phyloP scores from a whole-genome alignment of 2,113 vertebrate genomes.

The Perca schrenkii region DNA sequence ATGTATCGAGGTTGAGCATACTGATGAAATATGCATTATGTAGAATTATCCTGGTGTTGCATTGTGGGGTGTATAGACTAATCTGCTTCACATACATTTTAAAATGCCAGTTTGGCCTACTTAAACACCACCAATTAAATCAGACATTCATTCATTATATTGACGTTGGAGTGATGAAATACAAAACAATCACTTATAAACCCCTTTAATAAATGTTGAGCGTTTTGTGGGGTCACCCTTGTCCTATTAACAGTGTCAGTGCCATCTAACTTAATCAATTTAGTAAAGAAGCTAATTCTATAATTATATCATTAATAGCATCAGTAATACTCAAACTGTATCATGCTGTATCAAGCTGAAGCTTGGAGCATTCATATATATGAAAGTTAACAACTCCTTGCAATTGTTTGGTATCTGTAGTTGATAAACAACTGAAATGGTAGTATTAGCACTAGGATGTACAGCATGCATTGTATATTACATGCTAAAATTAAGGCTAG shows the following conservation, averaged over 20 bases:
- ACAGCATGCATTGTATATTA: not conserved
- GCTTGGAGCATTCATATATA: not conserved
- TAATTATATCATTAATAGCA: not conserved
- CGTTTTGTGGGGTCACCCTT: not conserved
- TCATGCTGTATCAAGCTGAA: not conserved
- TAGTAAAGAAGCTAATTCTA: not conserved
- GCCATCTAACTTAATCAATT: not conserved
- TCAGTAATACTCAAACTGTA: not conserved
- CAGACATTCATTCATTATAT: slow-evolving; percentile 21
- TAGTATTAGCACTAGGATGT: not conserved
- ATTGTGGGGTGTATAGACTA: slow-evolving; percentile 18
- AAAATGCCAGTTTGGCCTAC: slow-evolving; percentile 22
- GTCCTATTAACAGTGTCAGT: not conserved
- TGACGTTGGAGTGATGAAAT: slow-evolving; percentile 1
- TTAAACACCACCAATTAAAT: slow-evolving; percentile 34
- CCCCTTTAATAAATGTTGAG: slow-evolving; percentile 3
- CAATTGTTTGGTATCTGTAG: not conserved
- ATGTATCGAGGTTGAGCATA: slow-evolving; percentile 45
- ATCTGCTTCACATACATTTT: slow-evolving; percentile 17
- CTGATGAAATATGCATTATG: slow-evolving; percentile 67
- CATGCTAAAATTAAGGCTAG: not conserved
- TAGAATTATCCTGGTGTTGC: slow-evolving; percentile 41
- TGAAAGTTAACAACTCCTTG: not conserved
- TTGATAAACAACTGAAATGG: not conserved
- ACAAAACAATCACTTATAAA: slow-evolving; percentile 4